Evolutionary conservation across 2,113 vertebrate genomes (phyloP).

Genomic region (Dolichallabes microphthalmus): DNA sequence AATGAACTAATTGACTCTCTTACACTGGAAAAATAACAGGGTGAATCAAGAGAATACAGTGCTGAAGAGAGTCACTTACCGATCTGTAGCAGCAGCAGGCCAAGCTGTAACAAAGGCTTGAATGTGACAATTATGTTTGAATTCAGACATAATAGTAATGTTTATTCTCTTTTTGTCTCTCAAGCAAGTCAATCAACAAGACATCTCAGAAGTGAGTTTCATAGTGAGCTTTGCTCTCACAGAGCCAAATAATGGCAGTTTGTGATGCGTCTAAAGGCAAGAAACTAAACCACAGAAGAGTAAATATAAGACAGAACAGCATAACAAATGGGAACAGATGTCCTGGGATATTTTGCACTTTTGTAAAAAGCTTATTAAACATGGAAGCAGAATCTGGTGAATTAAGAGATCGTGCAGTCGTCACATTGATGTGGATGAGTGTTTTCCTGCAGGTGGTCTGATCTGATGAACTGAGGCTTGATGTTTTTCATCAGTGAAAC

Average conservation of each 20-base stretch:
- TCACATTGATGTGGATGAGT: too few species aligned
- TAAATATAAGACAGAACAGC: background rate
- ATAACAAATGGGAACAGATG: background rate
- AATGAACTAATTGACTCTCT: background rate
- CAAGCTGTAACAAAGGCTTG: background rate
- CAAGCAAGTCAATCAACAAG: background rate
- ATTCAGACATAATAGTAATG: background rate
- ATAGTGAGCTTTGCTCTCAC: background rate
- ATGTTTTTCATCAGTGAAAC: constrained; percentile 5
- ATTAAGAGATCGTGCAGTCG: background rate
- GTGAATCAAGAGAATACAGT: background rate
- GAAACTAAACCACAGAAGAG: background rate
- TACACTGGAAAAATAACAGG: background rate
- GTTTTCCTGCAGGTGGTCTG: background rate
- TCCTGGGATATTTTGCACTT: background rate
- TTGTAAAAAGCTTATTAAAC: constrained; percentile 2
- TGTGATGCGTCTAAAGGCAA: background rate
- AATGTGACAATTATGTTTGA: background rate
- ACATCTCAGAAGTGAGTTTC: background rate
- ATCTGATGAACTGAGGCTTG: background rate
- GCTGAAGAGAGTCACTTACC: background rate
- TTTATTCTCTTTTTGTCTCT: background rate
- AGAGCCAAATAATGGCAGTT: background rate
- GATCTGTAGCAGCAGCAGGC: background rate
- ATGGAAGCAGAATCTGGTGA: background rate